These are phyloP conservation scores for Eurois occulta DNA, from an alignment of 2,888 invertebrate genomes.

Conservation along the genomic window DNA sequence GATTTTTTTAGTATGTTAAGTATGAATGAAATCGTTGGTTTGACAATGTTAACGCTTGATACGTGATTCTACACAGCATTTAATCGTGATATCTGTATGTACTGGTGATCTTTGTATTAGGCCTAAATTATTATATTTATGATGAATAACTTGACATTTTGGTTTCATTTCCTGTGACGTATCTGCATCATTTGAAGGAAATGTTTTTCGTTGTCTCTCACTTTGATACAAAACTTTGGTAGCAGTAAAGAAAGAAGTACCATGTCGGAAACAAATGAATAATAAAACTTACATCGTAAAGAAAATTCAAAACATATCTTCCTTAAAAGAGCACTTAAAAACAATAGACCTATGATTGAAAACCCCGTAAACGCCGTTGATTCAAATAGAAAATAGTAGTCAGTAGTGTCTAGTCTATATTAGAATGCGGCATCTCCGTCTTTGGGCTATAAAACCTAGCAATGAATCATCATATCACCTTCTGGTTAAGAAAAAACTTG, in stretches of 20 bases:
- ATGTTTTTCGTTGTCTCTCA: not conserved
- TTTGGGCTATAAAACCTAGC: not conserved
- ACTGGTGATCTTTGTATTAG: slow-evolving; percentile 55
- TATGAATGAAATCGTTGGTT: not conserved
- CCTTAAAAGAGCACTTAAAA: not conserved
- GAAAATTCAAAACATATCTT: not conserved
- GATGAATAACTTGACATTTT: slow-evolving; percentile 36
- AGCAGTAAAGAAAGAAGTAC: not conserved
- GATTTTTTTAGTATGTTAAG: not conserved
- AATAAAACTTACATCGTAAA: not conserved
- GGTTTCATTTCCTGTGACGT: slow-evolving; percentile 19
- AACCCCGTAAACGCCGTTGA: not conserved
- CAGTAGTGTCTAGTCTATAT: not conserved
- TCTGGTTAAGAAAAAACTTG: not conserved
- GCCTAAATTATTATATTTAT: slow-evolving; percentile 67
- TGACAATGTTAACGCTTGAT: slow-evolving; percentile 11
- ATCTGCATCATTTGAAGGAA: slow-evolving; percentile 5
- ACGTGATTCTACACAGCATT: slow-evolving; percentile 23
- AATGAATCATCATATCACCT: not conserved
- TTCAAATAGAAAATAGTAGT: too few relatives aligned
- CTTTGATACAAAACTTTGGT: not conserved
- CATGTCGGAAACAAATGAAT: too few relatives aligned
- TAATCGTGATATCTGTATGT: slow-evolving; percentile 57
- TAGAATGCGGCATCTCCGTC: not conserved
- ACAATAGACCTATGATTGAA: not conserved